Base-by-base conservation (phyloP, 2,797 vertebrate species). In the Gambelia wislizenii region DNA sequence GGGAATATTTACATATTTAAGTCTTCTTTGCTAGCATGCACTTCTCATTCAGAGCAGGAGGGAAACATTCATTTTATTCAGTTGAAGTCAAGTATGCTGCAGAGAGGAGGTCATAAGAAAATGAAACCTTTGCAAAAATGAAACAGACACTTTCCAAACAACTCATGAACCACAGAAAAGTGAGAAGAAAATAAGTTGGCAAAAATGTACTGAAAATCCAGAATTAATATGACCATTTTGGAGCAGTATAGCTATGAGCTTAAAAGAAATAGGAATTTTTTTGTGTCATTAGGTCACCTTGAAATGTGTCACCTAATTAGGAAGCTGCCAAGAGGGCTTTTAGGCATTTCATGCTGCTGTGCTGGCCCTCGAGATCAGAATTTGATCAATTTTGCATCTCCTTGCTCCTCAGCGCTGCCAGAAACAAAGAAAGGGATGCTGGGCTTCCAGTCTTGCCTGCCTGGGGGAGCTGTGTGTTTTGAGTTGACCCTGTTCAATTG, bases 1-100 rank as follows among this genome's bases (percentile, higher is more conserved):
- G 56, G 44, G 56, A 76, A 36, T 0, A 0, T 0, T 0, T 36
- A 54, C 0, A 0, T 33, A 1, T 42, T 7, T 0, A 6, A 54
- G 0, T 6, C 42, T 39, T 0, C 0, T 67, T 25, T 61, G n/a
- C 0, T 10, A 54, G 30, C 22, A 0, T 74, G 33, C 20, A 9
- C 18, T 59, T 56, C 56, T 27, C 9, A 14, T 6, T 83, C 1
- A 6, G 67, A 85, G 39, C 10, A 86, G 42, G 12, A 76, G 18
- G 30, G 74, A 49, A 86, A 78, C 52, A 16, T 25, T 4, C 42
- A 36, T 36, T 30, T 49, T 59, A 85, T 59, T 25, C 13, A 80
- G 16, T 25, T 78, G 49, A 85, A 85, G 67, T 47, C 61, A 79
- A 75, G 25, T 33, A 27, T 14, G 22, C 42, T 61, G 9, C 39